Conservation (phyloP, 2,797 vertebrate genomes). For the Sylvia borin region DNA sequence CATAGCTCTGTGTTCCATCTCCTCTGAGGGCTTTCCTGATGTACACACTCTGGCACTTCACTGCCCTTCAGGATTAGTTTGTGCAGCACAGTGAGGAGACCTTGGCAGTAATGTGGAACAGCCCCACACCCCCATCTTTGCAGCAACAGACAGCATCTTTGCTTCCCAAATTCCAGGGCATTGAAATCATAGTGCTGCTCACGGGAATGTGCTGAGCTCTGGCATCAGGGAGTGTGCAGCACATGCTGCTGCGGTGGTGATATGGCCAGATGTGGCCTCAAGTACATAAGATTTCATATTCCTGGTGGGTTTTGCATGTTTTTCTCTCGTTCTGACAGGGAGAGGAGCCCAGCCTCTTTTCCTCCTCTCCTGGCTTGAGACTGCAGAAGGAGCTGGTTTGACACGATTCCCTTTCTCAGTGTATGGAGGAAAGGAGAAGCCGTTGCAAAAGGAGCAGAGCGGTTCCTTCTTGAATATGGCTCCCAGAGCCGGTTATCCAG, state of each 20-base stretch:
- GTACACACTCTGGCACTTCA: background rate
- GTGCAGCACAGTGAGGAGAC: background rate
- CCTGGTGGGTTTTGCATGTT: background rate
- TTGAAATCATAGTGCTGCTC: conserved; percentile 30
- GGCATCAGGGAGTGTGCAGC: background rate
- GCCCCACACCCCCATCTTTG: background rate
- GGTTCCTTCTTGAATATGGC: background rate
- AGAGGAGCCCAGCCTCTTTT: background rate
- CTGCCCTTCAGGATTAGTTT: background rate
- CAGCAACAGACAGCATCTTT: background rate
- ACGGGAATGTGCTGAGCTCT: background rate
- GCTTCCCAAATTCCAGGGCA: conserved; percentile 44
- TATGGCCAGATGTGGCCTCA: conserved; percentile 28
- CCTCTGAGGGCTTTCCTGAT: rapidly evolving
- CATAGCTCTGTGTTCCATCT: rapidly evolving
- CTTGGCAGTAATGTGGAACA: background rate
- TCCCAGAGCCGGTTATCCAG: background rate
- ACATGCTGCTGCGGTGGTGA: background rate
- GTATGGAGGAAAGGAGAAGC: background rate
- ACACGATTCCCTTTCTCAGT: background rate
- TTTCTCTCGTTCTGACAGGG: rapidly evolving
- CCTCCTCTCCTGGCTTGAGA: background rate
- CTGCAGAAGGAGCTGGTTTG: background rate
- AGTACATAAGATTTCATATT: background rate
- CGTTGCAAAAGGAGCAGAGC: background rate